Conservation (phyloP, 2,888 invertebrate species). For the Drosophila neonasuta region DNA sequence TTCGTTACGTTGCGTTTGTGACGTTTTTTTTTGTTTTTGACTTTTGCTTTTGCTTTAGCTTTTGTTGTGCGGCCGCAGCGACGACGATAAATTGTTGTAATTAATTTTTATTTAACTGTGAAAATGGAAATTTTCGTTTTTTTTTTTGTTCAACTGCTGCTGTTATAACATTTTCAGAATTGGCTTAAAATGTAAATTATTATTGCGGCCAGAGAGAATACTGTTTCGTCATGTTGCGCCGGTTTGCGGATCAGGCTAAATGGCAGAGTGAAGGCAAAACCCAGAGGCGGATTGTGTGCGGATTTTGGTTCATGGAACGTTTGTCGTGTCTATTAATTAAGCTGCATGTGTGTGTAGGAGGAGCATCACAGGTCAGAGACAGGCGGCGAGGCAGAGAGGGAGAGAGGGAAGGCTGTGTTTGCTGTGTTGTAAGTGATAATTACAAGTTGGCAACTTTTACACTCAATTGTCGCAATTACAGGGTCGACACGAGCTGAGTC, state of each 20-base stretch:
- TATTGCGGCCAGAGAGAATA: slow-evolving; percentile 70
- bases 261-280: slow-evolving; percentile 15
- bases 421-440: slow-evolving; percentile 71
- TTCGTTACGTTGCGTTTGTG: slow-evolving; percentile 65
- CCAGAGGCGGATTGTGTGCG: slow-evolving; percentile 47
- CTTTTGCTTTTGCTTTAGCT: slow-evolving; percentile 8
- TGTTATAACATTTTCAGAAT: slow-evolving; percentile 70
- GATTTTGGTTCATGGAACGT: slow-evolving; percentile 56
- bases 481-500: slow-evolving; percentile 41
- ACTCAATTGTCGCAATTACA: slow-evolving; percentile 69
- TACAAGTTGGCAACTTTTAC: slow-evolving; percentile 75
- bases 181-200: slow-evolving; percentile 80
- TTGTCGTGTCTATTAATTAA: slow-evolving; percentile 78
- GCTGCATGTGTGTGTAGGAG: slow-evolving; percentile 36
- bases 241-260: slow-evolving; percentile 7
- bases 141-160: not conserved
- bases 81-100: slow-evolving; percentile 79
- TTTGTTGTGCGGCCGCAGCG: slow-evolving; percentile 48
- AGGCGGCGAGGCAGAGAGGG: not conserved
- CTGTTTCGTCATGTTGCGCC: slow-evolving; percentile 58
- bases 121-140: slow-evolving; percentile 68
- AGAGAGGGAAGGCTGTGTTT: not conserved
- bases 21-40: slow-evolving; percentile 17
- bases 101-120: slow-evolving; percentile 80
- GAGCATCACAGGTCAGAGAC: not conserved